Evolutionary conservation across 2,113 vertebrate genomes (phyloP).

Genomic region (Archocentrus centrarchus): DNA sequence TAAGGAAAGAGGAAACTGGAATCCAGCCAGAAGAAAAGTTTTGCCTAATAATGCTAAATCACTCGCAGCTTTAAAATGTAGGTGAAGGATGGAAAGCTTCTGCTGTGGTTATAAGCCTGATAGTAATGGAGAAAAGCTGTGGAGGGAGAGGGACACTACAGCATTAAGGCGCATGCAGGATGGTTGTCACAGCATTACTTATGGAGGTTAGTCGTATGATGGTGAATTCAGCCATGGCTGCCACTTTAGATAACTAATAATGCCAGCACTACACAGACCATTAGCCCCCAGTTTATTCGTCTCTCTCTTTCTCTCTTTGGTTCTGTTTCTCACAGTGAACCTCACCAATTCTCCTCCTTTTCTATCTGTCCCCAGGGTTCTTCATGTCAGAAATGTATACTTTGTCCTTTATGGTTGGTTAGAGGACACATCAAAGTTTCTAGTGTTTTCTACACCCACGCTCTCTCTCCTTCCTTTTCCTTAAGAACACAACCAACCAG

Average conservation of each 20-base stretch:
- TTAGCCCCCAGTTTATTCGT: conserved; percentile 32
- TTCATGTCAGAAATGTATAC: conserved; percentile 54
- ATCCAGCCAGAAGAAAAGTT: conserved; percentile 28
- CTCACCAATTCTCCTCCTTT: background rate
- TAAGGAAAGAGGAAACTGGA: conserved; percentile 33
- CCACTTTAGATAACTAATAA: conserved; percentile 59
- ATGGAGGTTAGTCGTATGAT: conserved; percentile 37
- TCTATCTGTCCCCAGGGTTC: conserved; percentile 43
- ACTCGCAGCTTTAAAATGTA: conserved; percentile 6
- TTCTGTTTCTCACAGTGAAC: conserved; percentile 13
- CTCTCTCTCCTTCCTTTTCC: conserved; percentile 9
- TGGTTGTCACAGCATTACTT: conserved; percentile 25
- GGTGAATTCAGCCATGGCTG: conserved; percentile 38
- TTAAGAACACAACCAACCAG: conserved; percentile 36
- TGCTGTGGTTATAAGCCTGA: background rate
- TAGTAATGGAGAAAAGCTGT: background rate
- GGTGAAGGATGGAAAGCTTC: background rate
- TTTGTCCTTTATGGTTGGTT: conserved; percentile 72
- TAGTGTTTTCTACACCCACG: conserved; percentile 29
- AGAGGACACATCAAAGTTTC: conserved; percentile 68
- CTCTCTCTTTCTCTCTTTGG: background rate
- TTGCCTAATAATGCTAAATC: conserved; percentile 24
- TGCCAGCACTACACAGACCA: conserved; percentile 35
- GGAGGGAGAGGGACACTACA: conserved; percentile 3
- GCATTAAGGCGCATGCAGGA: conserved; percentile 8